These are phyloP conservation scores for Diplogasteroides magnus DNA, from an alignment of 1,140 invertebrate genomes.

Conservation along the genomic window DNA sequence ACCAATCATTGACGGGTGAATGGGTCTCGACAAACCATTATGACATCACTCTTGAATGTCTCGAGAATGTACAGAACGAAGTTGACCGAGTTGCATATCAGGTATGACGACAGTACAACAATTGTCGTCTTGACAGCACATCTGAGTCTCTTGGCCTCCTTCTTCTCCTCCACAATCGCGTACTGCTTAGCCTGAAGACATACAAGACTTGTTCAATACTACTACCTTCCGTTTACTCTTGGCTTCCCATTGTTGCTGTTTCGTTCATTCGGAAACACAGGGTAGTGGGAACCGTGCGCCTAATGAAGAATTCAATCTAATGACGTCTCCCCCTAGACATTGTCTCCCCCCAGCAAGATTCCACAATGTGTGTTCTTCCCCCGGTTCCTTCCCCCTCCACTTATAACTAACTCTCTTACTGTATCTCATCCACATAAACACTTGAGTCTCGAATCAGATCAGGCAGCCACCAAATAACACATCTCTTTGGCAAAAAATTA, in stretches of 20 bases:
- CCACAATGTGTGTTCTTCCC: no score
- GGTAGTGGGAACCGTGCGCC: neutral
- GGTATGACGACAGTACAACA: conserved; percentile 20
- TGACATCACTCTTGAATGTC: neutral
- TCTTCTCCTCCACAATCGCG: conserved; percentile 9
- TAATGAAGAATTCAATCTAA: neutral
- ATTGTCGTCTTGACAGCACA: conserved; percentile 19
- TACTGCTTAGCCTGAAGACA: conserved; percentile 2
- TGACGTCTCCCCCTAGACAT: no score
- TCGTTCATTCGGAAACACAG: neutral
- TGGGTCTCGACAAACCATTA: neutral
- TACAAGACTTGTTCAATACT: neutral
- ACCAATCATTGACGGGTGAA: conserved; percentile 7
- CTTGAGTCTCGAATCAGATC: neutral
- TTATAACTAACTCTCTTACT: no score
- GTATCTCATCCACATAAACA: no score
- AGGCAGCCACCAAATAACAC: neutral
- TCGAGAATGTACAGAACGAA: conserved; percentile 19
- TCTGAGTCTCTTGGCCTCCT: conserved; percentile 6
- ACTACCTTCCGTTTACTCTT: neutral
- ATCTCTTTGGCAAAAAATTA: neutral
- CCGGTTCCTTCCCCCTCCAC: no score
- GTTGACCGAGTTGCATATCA: conserved; percentile 17
- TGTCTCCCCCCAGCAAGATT: no score
- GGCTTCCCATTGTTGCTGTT: neutral